Evolutionary conservation across 2,888 invertebrate genomes (phyloP).

Genomic region (Penaeus monodon): DNA sequence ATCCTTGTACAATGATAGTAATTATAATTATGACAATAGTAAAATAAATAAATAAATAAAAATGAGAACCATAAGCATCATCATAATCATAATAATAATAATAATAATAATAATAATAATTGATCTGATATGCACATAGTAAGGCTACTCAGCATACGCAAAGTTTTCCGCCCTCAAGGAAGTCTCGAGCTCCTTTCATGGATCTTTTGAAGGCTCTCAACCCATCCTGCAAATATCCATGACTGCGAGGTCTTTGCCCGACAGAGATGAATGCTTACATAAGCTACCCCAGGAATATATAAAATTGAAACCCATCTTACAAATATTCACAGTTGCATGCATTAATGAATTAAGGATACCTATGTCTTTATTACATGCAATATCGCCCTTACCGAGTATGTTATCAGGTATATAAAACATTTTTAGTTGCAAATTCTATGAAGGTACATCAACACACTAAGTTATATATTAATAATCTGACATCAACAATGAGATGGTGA

Average conservation of each 20-base stretch:
- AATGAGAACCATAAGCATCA: too few species aligned
- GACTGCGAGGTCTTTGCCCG: constrained; percentile 33
- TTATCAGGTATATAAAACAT: too few species aligned
- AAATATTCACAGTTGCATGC: constrained; percentile 50
- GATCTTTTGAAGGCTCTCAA: constrained; percentile 32
- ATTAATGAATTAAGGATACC: too few species aligned
- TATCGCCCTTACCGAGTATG: too few species aligned
- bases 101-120: constrained; percentile 2
- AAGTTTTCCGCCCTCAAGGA: constrained; percentile 12
- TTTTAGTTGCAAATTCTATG: too few species aligned
- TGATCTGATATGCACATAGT: constrained; percentile 59
- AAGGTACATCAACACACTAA: too few species aligned
- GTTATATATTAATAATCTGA: too few species aligned
- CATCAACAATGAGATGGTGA: too few species aligned
- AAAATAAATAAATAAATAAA: too few species aligned
- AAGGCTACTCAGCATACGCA: constrained; percentile 50
- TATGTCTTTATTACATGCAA: too few species aligned
- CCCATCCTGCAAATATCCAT: constrained; percentile 40
- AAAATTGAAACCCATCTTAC: constrained; percentile 8
- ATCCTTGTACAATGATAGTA: constrained; percentile 38
- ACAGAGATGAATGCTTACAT: constrained; percentile 43
- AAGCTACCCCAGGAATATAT: constrained; percentile 4
- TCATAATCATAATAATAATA: too few species aligned
- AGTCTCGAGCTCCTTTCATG: constrained; percentile 22
- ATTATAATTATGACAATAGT: too few species aligned